These are phyloP conservation scores for Panthera uncia DNA, from an alignment of 2,113 vertebrate species.

Conservation along the genomic window DNA sequence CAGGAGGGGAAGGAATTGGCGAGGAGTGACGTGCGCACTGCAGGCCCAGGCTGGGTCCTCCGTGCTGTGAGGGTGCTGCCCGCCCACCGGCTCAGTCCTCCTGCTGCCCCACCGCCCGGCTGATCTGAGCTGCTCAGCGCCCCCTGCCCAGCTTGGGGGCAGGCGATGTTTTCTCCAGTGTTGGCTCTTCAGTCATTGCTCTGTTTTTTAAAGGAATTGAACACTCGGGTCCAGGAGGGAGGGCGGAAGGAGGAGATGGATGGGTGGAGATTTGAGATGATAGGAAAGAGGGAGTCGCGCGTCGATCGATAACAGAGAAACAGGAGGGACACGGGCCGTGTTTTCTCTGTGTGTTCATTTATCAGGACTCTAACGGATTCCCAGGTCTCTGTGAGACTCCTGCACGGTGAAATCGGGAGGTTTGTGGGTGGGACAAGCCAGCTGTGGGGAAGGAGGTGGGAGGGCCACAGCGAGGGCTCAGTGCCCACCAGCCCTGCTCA, in stretches of 20 bases:
- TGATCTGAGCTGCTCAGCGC: neutral
- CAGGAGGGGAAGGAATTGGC: neutral
- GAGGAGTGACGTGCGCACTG: rapidly evolving
- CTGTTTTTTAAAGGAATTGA: neutral
- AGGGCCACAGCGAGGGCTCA: rapidly evolving
- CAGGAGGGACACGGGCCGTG: neutral
- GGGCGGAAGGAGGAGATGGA: neutral
- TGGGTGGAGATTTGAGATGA: neutral
- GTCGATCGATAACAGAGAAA: neutral
- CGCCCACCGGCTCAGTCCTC: rapidly evolving
- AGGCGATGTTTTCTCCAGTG: neutral
- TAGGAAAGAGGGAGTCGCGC: neutral
- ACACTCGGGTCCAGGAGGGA: neutral
- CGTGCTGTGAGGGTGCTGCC: neutral
- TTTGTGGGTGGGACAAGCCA: neutral
- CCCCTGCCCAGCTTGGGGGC: neutral
- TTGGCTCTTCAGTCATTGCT: neutral
- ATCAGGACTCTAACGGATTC: neutral
- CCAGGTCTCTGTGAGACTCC: neutral
- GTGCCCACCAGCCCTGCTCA: rapidly evolving
- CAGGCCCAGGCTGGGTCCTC: rapidly evolving
- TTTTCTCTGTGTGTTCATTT: neutral
- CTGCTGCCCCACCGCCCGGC: neutral
- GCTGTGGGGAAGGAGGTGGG: neutral
- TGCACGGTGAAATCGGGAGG: neutral